Conservation (phyloP, 2,113 vertebrate species). For the Ammospiza nelsoni region DNA sequence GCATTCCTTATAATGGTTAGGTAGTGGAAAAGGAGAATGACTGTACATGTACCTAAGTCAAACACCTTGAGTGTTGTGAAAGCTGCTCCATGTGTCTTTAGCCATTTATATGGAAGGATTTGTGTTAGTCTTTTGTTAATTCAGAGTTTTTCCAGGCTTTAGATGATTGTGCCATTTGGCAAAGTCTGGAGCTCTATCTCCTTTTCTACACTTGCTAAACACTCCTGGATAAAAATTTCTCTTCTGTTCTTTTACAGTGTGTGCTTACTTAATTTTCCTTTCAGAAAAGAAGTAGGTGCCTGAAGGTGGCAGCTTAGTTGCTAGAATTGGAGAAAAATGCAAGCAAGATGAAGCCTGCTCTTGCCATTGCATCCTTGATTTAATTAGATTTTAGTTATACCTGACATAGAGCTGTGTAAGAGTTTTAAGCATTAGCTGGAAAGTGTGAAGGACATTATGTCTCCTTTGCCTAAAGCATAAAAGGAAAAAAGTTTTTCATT, state of each 20-base stretch:
- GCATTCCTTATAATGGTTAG: neutral
- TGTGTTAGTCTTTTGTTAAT: neutral
- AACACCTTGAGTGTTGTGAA: neutral
- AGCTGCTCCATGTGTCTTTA: neutral
- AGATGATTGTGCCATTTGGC: neutral
- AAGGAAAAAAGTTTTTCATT: neutral
- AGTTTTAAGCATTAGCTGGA: neutral
- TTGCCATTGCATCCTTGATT: constrained; percentile 3
- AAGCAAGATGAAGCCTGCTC: neutral
- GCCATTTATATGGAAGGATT: neutral
- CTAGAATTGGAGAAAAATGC: neutral
- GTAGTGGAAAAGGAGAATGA: neutral
- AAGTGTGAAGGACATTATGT: neutral
- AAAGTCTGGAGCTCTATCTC: neutral
- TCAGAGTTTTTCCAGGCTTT: neutral
- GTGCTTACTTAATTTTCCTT: neutral
- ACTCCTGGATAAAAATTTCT: neutral
- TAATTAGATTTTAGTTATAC: constrained; percentile 21
- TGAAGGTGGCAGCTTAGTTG: neutral
- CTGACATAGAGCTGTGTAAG: neutral
- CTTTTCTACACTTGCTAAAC: neutral
- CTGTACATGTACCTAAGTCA: neutral
- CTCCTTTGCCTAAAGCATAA: neutral
- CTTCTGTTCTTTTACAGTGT: neutral
- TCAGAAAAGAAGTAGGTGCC: neutral